A percentile compares a stretch with the other conserved stretches of the same genome.
phyloP scores from a whole-genome alignment of 2,888 invertebrate genomes.

The Ceriagrion tenellum region DNA sequence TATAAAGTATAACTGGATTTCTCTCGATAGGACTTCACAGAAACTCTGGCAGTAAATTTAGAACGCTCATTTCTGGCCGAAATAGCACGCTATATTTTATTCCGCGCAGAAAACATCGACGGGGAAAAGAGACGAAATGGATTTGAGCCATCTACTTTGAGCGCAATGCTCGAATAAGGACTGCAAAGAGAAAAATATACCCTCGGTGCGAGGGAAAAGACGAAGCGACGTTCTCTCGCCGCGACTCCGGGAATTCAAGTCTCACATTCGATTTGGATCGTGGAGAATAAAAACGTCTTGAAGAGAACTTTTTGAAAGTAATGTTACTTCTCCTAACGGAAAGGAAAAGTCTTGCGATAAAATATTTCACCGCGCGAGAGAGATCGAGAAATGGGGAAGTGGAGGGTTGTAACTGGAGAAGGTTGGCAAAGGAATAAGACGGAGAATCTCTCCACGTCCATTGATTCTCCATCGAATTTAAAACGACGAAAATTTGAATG shows the following conservation, averaged over 20 bases:
- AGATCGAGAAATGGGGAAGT: not conserved
- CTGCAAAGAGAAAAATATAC: not conserved
- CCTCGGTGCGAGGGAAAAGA: not conserved
- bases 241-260: not conserved
- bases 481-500: not conserved
- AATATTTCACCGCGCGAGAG: conserved; percentile 16
- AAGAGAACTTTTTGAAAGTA: not conserved
- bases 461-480: conserved; percentile 11
- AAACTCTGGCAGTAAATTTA: not conserved
- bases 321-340: not conserved
- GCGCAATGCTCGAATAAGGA: not conserved
- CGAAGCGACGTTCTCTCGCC: not conserved
- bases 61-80: conserved; percentile 20
- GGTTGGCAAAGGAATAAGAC: not conserved
- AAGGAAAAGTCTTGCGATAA: conserved; percentile 22
- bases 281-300: not conserved
- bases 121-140: not conserved
- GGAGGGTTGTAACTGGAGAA: not conserved
- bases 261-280: not conserved
- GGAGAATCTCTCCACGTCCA: not conserved
- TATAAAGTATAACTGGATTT: not conserved
- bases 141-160: not conserved
- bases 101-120: not conserved
- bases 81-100: conserved; percentile 26
- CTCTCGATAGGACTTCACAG: not conserved